A percentile compares a stretch with the other conserved stretches of the same genome.
These are phyloP conservation scores for Anguilla marmorata DNA, from an alignment of 2,797 vertebrate species.

Conservation along the genomic window DNA sequence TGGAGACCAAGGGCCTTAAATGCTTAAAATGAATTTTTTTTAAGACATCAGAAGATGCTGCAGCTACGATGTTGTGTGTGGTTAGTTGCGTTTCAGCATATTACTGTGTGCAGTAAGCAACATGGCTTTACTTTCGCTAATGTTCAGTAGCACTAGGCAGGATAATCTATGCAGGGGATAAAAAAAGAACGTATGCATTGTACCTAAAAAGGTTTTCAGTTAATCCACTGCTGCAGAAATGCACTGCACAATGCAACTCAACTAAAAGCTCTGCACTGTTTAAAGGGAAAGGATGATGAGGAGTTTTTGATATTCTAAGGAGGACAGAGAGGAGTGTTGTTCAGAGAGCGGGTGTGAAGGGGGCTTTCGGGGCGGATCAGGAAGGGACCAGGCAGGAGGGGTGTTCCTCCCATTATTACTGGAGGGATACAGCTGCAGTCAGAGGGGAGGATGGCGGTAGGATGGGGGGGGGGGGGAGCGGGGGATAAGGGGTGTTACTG, in stretches of 20 bases:
- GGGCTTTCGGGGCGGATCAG: not conserved
- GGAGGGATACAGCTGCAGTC: slow-evolving; percentile 21
- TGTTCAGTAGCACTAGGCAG: not conserved
- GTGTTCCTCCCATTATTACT: slow-evolving; percentile 18
- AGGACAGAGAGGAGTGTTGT: not conserved
- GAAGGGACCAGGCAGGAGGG: not conserved
- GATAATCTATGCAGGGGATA: not conserved
- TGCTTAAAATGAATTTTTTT: not conserved
- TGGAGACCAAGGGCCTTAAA: not conserved
- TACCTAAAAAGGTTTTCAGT: not conserved
- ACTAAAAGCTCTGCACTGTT: not conserved
- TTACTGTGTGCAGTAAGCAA: not conserved
- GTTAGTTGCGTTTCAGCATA: not conserved
- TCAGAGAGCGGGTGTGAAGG: not conserved
- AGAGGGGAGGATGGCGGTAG: not conserved
- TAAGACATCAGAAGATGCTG: not conserved
- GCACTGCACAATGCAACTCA: not conserved
- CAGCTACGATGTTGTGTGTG: too few species aligned
- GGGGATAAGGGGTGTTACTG: not conserved
- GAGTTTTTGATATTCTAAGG: not conserved
- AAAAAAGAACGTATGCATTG: slow-evolving; percentile 13
- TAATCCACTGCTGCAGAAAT: slow-evolving; percentile 9
- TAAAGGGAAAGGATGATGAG: not conserved
- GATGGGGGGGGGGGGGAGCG: not conserved
- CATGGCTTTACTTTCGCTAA: not conserved